phyloP scores from a whole-genome alignment of 2,113 vertebrate genomes.

The Propithecus coquereli region DNA sequence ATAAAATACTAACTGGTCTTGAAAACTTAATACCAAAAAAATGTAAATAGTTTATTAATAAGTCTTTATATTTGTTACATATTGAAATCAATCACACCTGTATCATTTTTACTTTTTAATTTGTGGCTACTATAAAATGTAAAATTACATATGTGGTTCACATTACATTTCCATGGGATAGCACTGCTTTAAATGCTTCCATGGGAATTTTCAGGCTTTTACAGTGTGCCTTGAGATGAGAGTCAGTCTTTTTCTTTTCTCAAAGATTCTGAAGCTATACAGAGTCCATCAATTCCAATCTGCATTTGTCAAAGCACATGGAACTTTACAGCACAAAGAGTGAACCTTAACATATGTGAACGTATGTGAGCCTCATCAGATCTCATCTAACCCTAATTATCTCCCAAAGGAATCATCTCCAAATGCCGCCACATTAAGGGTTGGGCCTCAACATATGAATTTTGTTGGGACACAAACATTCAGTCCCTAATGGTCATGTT shows the following conservation, averaged over 20 bases:
- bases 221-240: neutral
- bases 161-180: neutral
- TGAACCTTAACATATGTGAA: neutral
- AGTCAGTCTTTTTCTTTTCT: neutral
- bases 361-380: neutral
- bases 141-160: neutral
- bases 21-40: neutral
- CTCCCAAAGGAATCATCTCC: neutral
- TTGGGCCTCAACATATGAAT: neutral
- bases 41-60: neutral
- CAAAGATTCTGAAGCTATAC: neutral
- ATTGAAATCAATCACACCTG: neutral
- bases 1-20: neutral
- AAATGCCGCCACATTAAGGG: neutral
- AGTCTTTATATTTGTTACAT: neutral
- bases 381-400: neutral
- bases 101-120: slow-evolving; percentile 1
- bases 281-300: neutral
- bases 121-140: neutral
- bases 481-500: neutral
- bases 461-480: neutral
- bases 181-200: neutral
- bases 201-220: neutral
- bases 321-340: neutral
- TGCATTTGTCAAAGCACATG: neutral